Evolutionary conservation across 2,888 invertebrate genomes (phyloP), one percentile per base, ranked within the genome.

Genomic region (Artemia sinica): DNA sequence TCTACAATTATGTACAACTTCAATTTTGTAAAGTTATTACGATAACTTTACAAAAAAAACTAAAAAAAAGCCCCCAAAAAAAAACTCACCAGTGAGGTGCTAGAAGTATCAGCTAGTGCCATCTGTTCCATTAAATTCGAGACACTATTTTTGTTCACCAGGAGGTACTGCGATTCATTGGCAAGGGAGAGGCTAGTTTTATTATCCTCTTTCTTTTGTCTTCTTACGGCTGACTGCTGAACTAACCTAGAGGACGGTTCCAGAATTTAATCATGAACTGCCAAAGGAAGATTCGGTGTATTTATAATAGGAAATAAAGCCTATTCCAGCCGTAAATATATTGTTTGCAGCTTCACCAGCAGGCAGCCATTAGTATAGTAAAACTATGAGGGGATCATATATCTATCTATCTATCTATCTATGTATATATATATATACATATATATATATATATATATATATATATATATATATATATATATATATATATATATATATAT

Each of bases 81-180:
- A 18, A 52, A 14, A 58, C 58, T 58, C 18, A 58, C 58, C 58
- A 58, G 8, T 14, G 58, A 58, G 8, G 58, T 18, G n/a, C 14
- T 18, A 8, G 58, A 9, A 8, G 8, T 10, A 58, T 8, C 58
- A 58, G 8, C 9, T 58, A 8, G 58, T 1, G 58, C 10, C 58
- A 8, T 58, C 14, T 14, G n/a, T 9, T 65, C 65, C 65, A 11
- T 70, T 76, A 50, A 88, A 81, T 77, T 81, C 84, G 68, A 82
- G 0, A 92, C 85, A 72, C 92, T 93, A 0, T 86, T 82, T 73
- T 82, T 81, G 77, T 88, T 91, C 68, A 95, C 81, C 67, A 95
- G 78, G 67, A 96, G 82, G 78, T 85, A 92, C 76, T 92, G 92
- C 0, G 89, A 89, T 79, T 91, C 86, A 78, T 91, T 93, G 67